Evolutionary conservation across 2,113 vertebrate genomes (phyloP), one percentile per base, ranked within the genome.

Genomic region (Plecotus auritus): DNA sequence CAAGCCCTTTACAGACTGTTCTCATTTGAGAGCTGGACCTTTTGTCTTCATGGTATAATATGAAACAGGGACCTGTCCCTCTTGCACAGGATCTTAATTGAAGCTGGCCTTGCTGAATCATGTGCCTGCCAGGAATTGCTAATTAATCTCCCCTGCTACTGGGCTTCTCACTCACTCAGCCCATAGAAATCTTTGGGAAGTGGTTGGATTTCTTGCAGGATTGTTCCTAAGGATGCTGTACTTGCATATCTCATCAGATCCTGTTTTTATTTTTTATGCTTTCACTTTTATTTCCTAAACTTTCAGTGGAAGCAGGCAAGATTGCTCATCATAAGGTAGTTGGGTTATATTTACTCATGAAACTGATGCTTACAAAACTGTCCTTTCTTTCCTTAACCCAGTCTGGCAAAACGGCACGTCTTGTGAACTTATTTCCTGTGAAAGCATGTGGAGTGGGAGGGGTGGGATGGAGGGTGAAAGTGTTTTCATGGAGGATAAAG

Each of bases 71-170:
- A 56, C 84, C 73, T 85, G 22, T 49, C 22, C 35, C 10, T 83
- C 80, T 88, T 32, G 4, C 28, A 30, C 32, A 87, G 59, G 83
- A 76, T 90, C 82, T 90, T 96, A 92, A 96, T 80, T 97, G 93
- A 59, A 97, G 35, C 72, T 85, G 40, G 45, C 7, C 32, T 49
- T 54, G 81, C 35, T 77, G 70, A 67, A 37, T 51, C 42, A 45
- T 59, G 16, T 32, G 59, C 61, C 77, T 66, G 73, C 77, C 81
- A 87, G 72, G 32, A 54, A 64, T 80, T 64, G 73, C 90, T 94
- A 95, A 96, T 97, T 91, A 95, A 82, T 69, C 18, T 91, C 40
- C 47, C 23, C 64, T 96, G 76, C 87, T 72, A n/a, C 72, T 69
- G 92, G 72, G 84, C 78, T 61, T 90, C 87, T 94, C 90, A 77